Conservation (phyloP, 1,140 invertebrate genomes). For the Apocrypta bakeri region DNA sequence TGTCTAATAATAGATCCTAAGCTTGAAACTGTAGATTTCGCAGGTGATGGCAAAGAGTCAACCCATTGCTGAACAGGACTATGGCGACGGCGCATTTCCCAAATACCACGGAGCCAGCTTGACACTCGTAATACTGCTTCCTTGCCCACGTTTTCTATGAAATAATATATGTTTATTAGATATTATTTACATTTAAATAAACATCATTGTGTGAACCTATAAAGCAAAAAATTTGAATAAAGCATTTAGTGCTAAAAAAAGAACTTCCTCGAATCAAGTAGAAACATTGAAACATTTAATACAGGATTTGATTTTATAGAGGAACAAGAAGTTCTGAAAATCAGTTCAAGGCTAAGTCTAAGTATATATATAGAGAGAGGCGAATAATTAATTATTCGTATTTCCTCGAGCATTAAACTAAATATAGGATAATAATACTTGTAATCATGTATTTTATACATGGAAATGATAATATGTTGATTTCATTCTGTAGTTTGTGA, state of each 20-base stretch:
- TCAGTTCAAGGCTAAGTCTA: constrained; percentile 12
- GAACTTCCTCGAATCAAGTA: background rate
- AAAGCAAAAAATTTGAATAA: background rate
- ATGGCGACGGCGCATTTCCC: constrained; percentile 70
- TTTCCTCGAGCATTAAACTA: constrained; percentile 5
- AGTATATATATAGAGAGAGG: too few relatives aligned
- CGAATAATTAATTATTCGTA: background rate
- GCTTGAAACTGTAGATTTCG: constrained; percentile 46
- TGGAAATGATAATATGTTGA: constrained; percentile 5
- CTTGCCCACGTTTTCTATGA: constrained; percentile 66
- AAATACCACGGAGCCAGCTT: constrained; percentile 68
- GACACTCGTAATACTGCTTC: constrained; percentile 68
- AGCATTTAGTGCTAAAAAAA: background rate
- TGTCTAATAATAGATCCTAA: constrained; percentile 33
- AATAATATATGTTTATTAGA: background rate
- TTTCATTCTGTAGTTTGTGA: background rate
- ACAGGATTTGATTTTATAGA: too few relatives aligned
- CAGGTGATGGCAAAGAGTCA: constrained; percentile 69
- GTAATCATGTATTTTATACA: constrained; percentile 6
- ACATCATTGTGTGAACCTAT: too few relatives aligned
- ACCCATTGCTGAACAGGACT: constrained; percentile 74
- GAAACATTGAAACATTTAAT: background rate
- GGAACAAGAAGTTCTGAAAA: constrained; percentile 22
- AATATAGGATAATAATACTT: background rate
- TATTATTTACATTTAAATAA: too few relatives aligned